These are phyloP conservation scores for Dromaius novaehollandiae DNA, from an alignment of 2,113 vertebrate genomes.

Conservation along the genomic window DNA sequence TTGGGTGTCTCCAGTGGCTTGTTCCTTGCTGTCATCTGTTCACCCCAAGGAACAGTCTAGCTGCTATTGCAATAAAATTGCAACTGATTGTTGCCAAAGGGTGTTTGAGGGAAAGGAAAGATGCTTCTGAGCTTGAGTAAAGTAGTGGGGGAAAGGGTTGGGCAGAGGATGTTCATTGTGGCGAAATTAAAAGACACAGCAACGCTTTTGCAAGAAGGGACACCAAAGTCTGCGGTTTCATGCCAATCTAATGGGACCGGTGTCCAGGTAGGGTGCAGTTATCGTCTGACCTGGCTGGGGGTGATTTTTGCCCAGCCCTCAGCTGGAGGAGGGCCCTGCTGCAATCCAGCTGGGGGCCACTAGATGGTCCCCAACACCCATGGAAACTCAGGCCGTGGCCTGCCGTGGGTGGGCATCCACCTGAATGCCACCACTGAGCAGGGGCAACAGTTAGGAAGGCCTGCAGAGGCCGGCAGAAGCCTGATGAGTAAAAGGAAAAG, in stretches of 20 bases:
- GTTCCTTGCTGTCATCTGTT: not conserved
- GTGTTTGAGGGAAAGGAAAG: not conserved
- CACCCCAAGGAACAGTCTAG: not conserved
- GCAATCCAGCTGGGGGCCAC: not conserved
- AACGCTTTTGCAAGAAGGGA: not conserved
- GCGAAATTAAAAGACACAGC: not conserved
- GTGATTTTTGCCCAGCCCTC: not conserved
- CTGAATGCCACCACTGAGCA: not conserved
- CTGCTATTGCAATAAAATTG: not conserved
- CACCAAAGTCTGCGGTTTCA: not conserved
- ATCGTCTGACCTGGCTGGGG: not conserved
- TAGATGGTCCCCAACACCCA: slow-evolving; percentile 9
- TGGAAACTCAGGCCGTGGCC: not conserved
- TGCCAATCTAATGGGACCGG: not conserved
- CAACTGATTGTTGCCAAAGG: not conserved
- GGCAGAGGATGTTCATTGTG: not conserved
- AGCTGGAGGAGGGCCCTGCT: not conserved
- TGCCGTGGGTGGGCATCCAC: not conserved
- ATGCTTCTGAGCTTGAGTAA: not conserved
- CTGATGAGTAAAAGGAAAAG: not conserved
- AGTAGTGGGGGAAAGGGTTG: not conserved
- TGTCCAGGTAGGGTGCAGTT: not conserved
- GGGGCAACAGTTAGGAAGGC: not conserved
- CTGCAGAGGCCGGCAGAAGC: not conserved
- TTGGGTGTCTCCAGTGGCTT: not conserved